These are phyloP conservation scores for Suricata suricatta DNA, from an alignment of 2,113 vertebrate species.

Conservation along the genomic window DNA sequence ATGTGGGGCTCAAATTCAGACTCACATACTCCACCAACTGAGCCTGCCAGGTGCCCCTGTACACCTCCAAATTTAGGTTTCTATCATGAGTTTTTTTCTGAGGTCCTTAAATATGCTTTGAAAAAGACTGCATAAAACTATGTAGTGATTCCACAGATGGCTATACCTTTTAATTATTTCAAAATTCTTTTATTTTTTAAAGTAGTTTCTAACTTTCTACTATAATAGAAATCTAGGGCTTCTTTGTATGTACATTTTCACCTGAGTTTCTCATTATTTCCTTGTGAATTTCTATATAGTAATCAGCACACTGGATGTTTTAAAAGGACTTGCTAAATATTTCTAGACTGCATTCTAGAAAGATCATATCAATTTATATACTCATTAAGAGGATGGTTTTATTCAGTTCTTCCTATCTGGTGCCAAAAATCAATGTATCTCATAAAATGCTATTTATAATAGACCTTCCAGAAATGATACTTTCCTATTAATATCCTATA, in stretches of 20 bases:
- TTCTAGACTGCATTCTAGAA: constrained; percentile 15
- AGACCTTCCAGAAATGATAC: neutral
- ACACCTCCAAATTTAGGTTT: constrained; percentile 24
- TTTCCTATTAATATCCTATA: neutral
- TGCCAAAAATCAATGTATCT: neutral
- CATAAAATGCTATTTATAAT: constrained; percentile 44
- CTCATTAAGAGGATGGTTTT: neutral
- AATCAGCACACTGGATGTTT: neutral
- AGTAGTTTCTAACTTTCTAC: neutral
- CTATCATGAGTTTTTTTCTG: neutral
- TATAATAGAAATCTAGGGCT: constrained; percentile 41
- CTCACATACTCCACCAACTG: neutral
- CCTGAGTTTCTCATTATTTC: constrained; percentile 6
- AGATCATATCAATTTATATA: neutral
- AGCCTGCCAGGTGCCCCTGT: neutral
- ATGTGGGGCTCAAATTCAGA: neutral
- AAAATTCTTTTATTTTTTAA: neutral
- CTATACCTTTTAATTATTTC: neutral
- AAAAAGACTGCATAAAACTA: neutral
- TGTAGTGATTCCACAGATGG: neutral
- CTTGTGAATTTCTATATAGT: neutral
- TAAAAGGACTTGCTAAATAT: constrained; percentile 25
- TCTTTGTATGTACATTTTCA: neutral
- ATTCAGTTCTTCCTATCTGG: neutral
- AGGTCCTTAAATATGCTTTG: constrained; percentile 34